Percentiles rank a stretch among this genome's conserved stretches.
These are phyloP conservation scores for Tricholaema leucomelas DNA, from an alignment of 2,113 vertebrate species.

Conservation along the genomic window DNA sequence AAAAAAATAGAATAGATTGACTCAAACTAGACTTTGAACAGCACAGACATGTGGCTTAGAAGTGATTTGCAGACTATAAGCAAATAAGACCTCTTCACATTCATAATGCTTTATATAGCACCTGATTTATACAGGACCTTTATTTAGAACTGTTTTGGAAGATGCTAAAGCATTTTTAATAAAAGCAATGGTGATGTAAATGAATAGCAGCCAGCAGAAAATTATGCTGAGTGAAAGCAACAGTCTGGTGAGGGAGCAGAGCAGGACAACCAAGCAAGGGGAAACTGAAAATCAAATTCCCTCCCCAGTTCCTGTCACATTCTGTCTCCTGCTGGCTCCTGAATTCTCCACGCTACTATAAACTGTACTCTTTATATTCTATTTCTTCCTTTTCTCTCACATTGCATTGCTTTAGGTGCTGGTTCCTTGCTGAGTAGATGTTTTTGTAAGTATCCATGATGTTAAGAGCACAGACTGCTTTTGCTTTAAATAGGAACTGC, in stretches of 20 bases:
- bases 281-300: not conserved
- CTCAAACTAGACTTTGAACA: not conserved
- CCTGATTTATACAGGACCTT: not conserved
- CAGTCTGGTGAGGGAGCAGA: fast-evolving
- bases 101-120: not conserved
- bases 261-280: not conserved
- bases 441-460: not conserved
- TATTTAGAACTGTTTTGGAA: not conserved
- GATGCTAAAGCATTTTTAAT: not conserved
- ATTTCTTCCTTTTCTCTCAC: not conserved
- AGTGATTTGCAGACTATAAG: not conserved
- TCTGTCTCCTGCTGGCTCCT: not conserved
- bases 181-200: not conserved
- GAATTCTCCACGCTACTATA: not conserved
- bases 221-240: not conserved
- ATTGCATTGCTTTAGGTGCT: not conserved
- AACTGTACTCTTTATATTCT: not conserved
- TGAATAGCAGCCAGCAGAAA: not conserved
- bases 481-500: not conserved
- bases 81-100: not conserved
- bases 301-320: not conserved
- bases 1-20: not conserved
- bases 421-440: not conserved
- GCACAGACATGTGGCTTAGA: not conserved
- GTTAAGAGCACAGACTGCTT: not conserved